Evolutionary conservation across 2,888 invertebrate genomes (phyloP).

Genomic region (Aphrophora alni): DNA sequence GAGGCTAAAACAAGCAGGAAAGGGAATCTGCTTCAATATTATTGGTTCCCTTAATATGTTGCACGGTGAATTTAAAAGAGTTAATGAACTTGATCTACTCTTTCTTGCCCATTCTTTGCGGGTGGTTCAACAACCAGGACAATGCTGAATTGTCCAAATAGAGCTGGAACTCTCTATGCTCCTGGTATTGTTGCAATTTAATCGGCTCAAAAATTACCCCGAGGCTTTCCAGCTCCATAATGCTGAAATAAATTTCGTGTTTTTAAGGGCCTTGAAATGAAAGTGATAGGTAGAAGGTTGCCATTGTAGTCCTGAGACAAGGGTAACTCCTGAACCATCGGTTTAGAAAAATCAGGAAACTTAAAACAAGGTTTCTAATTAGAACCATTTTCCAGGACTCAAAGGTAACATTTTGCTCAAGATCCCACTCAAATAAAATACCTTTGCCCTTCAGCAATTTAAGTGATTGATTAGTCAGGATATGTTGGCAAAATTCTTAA

Average conservation of each 20-base stretch:
- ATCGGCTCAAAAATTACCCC: conserved; percentile 10
- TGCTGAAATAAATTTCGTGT: no score
- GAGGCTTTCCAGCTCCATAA: conserved; percentile 14
- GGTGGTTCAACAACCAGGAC: conserved; percentile 25
- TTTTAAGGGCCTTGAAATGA: neutral
- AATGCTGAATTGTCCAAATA: conserved; percentile 24
- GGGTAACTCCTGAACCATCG: conserved; percentile 1
- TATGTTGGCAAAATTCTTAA: conserved; percentile 21
- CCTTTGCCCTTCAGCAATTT: conserved; percentile 11
- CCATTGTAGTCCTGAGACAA: neutral
- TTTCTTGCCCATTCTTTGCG: conserved; percentile 22
- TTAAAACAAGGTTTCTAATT: neutral
- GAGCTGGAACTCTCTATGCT: conserved; percentile 18
- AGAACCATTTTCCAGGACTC: neutral
- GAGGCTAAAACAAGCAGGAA: no score
- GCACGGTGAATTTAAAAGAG: no score
- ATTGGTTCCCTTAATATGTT: no score
- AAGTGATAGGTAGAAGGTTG: neutral
- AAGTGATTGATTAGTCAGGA: conserved; percentile 22
- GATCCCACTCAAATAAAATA: conserved; percentile 12
- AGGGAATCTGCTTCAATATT: no score
- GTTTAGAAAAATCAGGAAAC: conserved; percentile 22
- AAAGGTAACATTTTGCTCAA: conserved; percentile 8
- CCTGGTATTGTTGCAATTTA: conserved; percentile 7
- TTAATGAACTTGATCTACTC: conserved; percentile 15